Conservation (phyloP, 2,113 vertebrate genomes). For the Cyphomyrus discorhynchus region DNA sequence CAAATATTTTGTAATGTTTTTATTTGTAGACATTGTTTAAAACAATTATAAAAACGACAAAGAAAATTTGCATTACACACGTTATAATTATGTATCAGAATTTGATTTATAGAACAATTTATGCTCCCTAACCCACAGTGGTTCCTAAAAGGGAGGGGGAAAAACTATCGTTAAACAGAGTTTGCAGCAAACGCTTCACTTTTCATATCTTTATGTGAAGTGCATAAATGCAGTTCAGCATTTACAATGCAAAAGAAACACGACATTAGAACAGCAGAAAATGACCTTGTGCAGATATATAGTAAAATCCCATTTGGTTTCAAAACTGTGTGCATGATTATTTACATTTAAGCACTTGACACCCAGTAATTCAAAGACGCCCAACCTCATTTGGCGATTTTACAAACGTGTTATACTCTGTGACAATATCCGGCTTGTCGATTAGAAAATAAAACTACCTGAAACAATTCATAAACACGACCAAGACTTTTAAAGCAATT, state of each 20-base stretch:
- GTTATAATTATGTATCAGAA: background rate
- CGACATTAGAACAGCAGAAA: background rate
- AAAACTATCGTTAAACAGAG: background rate
- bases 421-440: background rate
- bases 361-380: background rate
- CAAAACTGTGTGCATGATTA: background rate
- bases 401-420: background rate
- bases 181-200: background rate
- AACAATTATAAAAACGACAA: background rate
- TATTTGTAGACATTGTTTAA: background rate
- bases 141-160: background rate
- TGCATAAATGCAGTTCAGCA: background rate
- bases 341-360: background rate
- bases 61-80: background rate
- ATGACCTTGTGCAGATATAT: background rate
- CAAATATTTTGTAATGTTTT: background rate
- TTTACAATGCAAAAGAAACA: background rate
- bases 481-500: background rate
- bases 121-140: background rate
- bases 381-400: background rate
- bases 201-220: background rate
- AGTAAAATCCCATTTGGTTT: background rate
- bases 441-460: background rate
- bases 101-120: background rate
- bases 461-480: background rate